A percentile compares a stretch with the other conserved stretches of the same genome.
Conservation (phyloP, 92 coral and sea anemone genomes). For the Nematostella vectensis region DNA sequence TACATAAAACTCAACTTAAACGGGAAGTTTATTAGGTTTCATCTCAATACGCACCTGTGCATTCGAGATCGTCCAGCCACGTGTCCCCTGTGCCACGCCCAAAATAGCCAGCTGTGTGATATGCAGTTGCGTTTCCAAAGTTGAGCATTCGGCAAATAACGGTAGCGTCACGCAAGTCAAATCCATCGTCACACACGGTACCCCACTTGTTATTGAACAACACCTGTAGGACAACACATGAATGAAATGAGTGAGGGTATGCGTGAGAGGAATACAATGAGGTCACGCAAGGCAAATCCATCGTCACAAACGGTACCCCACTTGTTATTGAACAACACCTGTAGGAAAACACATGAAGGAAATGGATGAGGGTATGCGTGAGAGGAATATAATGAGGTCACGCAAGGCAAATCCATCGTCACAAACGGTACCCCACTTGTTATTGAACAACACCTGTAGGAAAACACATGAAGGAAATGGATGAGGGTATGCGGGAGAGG, state of each 20-base stretch:
- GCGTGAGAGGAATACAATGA: too few relatives aligned
- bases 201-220: slow-evolving; percentile 13
- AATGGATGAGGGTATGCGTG: too few relatives aligned
- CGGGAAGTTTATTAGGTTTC: too few relatives aligned
- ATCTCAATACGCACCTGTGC: slow-evolving; percentile 55
- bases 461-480: too few relatives aligned
- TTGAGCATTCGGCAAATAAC: slow-evolving; percentile 70
- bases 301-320: slow-evolving; percentile 71
- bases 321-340: slow-evolving; percentile 1
- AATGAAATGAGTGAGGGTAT: too few relatives aligned
- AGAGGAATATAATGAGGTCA: slow-evolving; percentile 61
- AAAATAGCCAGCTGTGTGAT: slow-evolving; percentile 30
- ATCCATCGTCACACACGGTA: slow-evolving; percentile 69
- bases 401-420: slow-evolving; percentile 54
- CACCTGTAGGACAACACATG: too few relatives aligned
- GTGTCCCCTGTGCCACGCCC: slow-evolving; percentile 38
- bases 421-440: slow-evolving; percentile 45
- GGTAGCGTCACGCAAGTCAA: slow-evolving; percentile 44
- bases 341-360: too few relatives aligned
- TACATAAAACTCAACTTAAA: too few relatives aligned
- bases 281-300: slow-evolving; percentile 43
- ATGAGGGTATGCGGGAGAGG: too few relatives aligned
- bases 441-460: slow-evolving; percentile 1
- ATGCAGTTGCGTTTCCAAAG: slow-evolving; percentile 51
- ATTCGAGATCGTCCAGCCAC: slow-evolving; percentile 64